Conservation (phyloP, 2,797 vertebrate species). For the Pygocentrus nattereri region DNA sequence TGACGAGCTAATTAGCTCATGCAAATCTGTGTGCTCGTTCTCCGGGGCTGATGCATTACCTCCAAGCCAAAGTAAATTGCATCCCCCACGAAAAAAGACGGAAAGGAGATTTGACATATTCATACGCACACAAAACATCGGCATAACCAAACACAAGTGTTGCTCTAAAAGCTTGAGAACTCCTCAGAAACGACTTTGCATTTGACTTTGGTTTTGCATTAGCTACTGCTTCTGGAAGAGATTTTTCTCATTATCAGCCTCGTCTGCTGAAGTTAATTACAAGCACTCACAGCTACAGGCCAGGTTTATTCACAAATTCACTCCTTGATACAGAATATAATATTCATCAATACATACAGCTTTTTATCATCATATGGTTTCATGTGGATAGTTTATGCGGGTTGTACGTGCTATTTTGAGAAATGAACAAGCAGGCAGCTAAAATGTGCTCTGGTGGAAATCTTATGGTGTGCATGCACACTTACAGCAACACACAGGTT, state of each 20-base stretch:
- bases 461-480: too few species aligned
- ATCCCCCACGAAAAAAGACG: conserved; percentile 41
- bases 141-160: conserved; percentile 53
- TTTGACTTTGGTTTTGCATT: conserved; percentile 22
- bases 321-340: conserved; percentile 29
- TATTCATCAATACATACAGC: not conserved
- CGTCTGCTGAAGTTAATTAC: conserved; percentile 36
- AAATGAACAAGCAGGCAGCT: too few species aligned
- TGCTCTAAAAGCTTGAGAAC: conserved; percentile 26
- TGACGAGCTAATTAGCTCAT: conserved; percentile 80
- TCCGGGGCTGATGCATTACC: conserved; percentile 63
- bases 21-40: conserved; percentile 71
- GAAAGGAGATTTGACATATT: conserved; percentile 46
- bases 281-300: conserved; percentile 21
- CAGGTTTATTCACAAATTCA: conserved; percentile 34
- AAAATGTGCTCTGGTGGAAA: too few species aligned
- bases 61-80: conserved; percentile 54
- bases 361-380: not conserved
- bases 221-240: conserved; percentile 26
- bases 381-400: not conserved
- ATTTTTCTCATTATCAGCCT: conserved; percentile 26
- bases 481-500: too few species aligned
- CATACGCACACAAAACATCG: conserved; percentile 57
- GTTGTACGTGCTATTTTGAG: too few species aligned
- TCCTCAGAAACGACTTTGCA: conserved; percentile 10